Conservation (phyloP, 2,797 vertebrate species). For the Anableps anableps region DNA sequence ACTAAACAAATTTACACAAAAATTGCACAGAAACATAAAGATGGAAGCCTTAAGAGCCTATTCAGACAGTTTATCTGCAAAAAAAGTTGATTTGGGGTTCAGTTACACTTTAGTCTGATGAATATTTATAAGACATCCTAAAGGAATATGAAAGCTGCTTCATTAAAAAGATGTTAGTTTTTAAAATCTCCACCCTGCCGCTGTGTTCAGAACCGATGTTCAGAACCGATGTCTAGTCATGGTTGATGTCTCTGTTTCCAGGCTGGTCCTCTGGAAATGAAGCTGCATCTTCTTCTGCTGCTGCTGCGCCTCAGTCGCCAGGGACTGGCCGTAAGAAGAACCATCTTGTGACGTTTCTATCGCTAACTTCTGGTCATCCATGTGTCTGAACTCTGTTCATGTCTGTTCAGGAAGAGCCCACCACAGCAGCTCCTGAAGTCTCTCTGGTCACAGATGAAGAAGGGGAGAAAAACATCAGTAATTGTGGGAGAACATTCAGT, state of each 20-base stretch:
- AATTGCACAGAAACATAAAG: no score
- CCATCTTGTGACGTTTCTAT: neutral
- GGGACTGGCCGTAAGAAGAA: slow-evolving; percentile 69
- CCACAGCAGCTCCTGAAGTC: slow-evolving; percentile 18
- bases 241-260: slow-evolving; percentile 42
- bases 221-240: neutral
- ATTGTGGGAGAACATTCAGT: slow-evolving; percentile 69
- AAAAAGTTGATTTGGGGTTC: no score
- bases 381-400: neutral
- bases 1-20: no score
- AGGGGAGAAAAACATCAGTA: slow-evolving; percentile 26
- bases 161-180: no score
- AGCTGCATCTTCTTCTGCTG: slow-evolving; percentile 66
- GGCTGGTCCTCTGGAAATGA: slow-evolving; percentile 72
- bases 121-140: no score
- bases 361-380: neutral
- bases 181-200: neutral
- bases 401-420: slow-evolving; percentile 22
- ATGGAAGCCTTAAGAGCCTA: no score
- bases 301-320: slow-evolving; percentile 62
- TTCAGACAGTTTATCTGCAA: no score
- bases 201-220: neutral
- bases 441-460: neutral
- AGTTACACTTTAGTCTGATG: no score
- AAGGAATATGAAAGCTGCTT: no score